Evolutionary conservation across 2,888 invertebrate genomes (phyloP), one percentile per base, ranked within the genome.

Genomic region (Galerucella pusilla): DNA sequence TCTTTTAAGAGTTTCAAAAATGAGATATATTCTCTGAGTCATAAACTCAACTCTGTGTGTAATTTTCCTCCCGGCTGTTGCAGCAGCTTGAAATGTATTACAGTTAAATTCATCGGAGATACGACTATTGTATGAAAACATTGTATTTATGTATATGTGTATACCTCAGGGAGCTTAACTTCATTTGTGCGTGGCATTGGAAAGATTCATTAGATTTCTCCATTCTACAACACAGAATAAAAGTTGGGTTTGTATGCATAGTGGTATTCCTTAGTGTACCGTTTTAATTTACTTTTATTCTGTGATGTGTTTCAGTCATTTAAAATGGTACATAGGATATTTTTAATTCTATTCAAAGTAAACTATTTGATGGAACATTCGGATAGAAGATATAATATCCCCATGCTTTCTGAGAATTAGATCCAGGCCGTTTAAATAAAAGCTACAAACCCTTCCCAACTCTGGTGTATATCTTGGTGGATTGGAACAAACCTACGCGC

Each of bases 41-140:
- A 57, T 57, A 57, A 57, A 57, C 57, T 16, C 16, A 57, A 57
- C 57, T 52, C 35, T 49, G 49, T 49, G 49, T 11, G 20, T 57
- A 57, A 57, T 57, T 57, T 16, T 20, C 20, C 16, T 16, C n/a
- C 57, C 20, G 57, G 10, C 20, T 57, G 7, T 20, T 7, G 16
- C 16, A 16, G 57, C 57, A 57, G 57, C 57, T 57, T 16, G 57
- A 57, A 57, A 49, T 49, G 49, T 35, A 52, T 14, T 52, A n/a
- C n/a, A 52, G n/a, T 52, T 7, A 52, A 52, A 52, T 52, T 52
- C 52, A 52, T 52, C n/a, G 52, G 52, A 57, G 57, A 57, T 57
- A 57, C 57, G 20, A 16, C n/a, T 57, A 16, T 16, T 16, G 57
- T 20, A 10, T 57, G 16, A 57, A 57, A 57, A 57, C 57, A 57